Percentiles rank a stretch among this genome's conserved stretches.
Conservation (phyloP, 2,888 invertebrate genomes). For the Tolmerus cingulatus region DNA sequence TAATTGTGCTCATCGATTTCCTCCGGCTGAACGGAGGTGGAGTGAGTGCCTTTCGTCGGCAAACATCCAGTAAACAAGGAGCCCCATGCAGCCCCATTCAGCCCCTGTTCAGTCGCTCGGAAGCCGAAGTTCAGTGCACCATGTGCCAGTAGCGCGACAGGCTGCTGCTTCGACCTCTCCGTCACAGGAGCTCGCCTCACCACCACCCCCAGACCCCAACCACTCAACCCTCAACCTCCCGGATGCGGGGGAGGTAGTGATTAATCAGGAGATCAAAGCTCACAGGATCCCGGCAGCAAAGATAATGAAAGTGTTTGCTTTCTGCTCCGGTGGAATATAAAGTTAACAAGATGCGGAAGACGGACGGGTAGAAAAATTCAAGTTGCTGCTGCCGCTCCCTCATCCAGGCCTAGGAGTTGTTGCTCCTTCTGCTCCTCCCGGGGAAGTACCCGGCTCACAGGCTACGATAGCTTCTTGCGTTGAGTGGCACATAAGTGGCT, state of each 20-base stretch:
- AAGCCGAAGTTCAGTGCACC: constrained; percentile 35
- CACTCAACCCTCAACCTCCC: not conserved
- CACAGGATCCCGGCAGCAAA: constrained; percentile 18
- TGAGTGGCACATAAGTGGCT: not conserved
- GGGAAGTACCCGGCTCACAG: not conserved
- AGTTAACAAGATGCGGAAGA: constrained; percentile 1
- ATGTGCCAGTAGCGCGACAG: constrained; percentile 14
- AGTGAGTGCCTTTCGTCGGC: not conserved
- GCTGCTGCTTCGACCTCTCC: not conserved
- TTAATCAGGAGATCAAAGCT: constrained; percentile 45
- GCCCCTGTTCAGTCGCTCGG: not conserved
- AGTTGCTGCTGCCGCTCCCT: not conserved
- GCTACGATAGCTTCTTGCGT: not conserved
- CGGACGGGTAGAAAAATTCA: not conserved
- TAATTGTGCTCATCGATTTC: constrained; percentile 44
- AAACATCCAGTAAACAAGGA: not conserved
- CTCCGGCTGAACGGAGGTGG: not conserved
- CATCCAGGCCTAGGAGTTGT: not conserved
- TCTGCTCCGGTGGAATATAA: not conserved
- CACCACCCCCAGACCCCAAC: not conserved
- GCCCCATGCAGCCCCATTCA: not conserved
- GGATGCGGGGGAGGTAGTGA: constrained; percentile 1
- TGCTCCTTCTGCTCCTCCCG: not conserved
- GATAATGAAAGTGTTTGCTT: constrained; percentile 39
- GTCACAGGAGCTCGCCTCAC: not conserved